Base-by-base conservation (phyloP, 2,888 invertebrate genomes). In the Podotricha telesiphe region DNA sequence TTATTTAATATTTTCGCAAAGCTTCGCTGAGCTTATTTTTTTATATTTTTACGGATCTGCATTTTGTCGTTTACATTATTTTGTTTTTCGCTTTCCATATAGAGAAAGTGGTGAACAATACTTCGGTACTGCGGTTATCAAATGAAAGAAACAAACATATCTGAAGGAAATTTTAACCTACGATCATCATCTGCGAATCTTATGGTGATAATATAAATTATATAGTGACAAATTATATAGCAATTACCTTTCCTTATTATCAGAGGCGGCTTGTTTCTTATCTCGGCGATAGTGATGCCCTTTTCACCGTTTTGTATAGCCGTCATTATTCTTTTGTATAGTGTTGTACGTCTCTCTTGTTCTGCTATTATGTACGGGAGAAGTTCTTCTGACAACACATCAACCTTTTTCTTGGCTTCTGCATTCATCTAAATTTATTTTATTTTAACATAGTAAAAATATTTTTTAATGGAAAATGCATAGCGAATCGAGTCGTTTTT, bases 241-340 rank as follows among this genome's bases (percentile, higher is more conserved):
- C 28, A 58, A 42, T 4, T 71, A 90, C 92, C 91, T 82, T 89
- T 89, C 42, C 87, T 80, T 3, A 92, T 89, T 45, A 92, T 85
- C 0, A 88, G 80, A 0, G 91, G 91, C 0, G 91, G 88, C 55
- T 91, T 91, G 48, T 87, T 89, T 58, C 91, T 76, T 0, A 93
- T 87, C 72, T 93, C 92, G 0, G 89, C 92, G 0, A 92, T 85
- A 0, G 92, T 91, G 61, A 91, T 87, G 0, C 92, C 92, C 51
- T 91, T 91, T 76, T 92, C 92, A 0, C 91, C 92, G 62, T 91
- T 92, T 78, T 91, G 89, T 34, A 92, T 86, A 7, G 92, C 91
- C 0, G 90, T 91, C 91, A 93, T 91, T 1, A 92, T 85, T 0
- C 92, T 78, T 70, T 85, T 87, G 75, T 91, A 88, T 0, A 92